These are phyloP conservation scores for Streptopelia turtur DNA, from an alignment of 2,797 vertebrate species.

Conservation along the genomic window DNA sequence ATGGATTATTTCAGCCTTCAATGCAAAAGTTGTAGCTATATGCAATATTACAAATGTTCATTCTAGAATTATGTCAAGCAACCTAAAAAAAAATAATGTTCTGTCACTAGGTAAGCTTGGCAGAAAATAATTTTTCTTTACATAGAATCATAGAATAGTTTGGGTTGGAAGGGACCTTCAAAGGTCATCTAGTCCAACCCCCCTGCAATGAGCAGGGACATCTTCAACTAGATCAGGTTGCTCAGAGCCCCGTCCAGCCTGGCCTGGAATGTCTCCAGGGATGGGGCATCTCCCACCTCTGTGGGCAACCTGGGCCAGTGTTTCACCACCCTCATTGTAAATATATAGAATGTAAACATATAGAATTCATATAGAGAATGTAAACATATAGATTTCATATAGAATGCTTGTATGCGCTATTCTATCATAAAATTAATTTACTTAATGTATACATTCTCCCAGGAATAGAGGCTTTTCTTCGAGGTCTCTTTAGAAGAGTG, in stretches of 20 bases:
- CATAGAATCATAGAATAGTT: not conserved
- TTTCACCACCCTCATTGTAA: no score
- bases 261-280: no score
- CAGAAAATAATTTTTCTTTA: not conserved
- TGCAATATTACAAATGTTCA: not conserved
- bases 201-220: no score
- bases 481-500: not conserved
- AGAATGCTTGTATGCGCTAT: not conserved
- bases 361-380: no score
- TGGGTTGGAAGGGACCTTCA: no score
- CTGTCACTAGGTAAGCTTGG: not conserved
- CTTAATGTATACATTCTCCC: not conserved
- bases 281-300: no score
- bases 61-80: not conserved
- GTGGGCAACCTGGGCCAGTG: no score
- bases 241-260: no score
- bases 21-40: not conserved
- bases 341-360: no score
- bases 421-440: not conserved
- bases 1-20: not conserved
- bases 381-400: not conserved
- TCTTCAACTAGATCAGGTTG: no score
- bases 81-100: not conserved
- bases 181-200: no score
- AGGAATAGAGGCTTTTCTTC: not conserved